Percentiles rank a stretch among this genome's conserved stretches.
phyloP scores from a whole-genome alignment of 1,140 invertebrate genomes.

The Pseudobourletiella spinata region DNA sequence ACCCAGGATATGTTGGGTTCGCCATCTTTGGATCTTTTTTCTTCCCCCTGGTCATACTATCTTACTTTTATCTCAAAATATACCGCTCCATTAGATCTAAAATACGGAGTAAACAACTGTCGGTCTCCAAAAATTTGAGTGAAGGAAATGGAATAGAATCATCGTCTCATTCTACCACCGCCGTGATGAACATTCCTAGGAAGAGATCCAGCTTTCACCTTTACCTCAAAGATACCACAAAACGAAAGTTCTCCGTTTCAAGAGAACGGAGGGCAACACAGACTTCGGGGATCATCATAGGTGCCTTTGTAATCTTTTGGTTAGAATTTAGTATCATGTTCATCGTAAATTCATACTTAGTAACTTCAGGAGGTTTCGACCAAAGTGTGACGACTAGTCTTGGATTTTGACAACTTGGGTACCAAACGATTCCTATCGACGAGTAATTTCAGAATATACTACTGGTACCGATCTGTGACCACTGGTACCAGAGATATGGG shows the following conservation, averaged over 20 bases:
- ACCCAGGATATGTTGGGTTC: conserved; percentile 19
- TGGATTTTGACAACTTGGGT: too few species aligned
- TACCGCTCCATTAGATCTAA: conserved; percentile 16
- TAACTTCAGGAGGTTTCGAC: too few species aligned
- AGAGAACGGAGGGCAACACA: conserved; percentile 83
- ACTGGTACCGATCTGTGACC: too few species aligned
- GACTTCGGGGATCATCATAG: conserved; percentile 81
- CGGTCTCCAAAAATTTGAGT: background rate
- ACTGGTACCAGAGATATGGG: too few species aligned
- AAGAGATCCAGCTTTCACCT: background rate
- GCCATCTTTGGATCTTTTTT: conserved; percentile 24
- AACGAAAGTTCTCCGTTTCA: conserved; percentile 80
- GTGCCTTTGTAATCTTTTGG: conserved; percentile 81
- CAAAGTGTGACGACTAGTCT: too few species aligned
- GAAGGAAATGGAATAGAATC: background rate
- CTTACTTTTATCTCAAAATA: conserved; percentile 21
- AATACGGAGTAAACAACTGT: conserved; percentile 11
- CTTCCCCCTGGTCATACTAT: conserved; percentile 26
- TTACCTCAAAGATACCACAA: conserved; percentile 68
- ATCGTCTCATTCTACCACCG: background rate
- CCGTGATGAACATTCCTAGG: background rate
- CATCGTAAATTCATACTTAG: conserved; percentile 81
- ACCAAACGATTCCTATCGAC: too few species aligned
- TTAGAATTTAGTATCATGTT: conserved; percentile 88
- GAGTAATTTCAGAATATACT: too few species aligned